These are phyloP conservation scores for Eulimnadia texana DNA, from an alignment of 1,140 invertebrate genomes.

Conservation along the genomic window DNA sequence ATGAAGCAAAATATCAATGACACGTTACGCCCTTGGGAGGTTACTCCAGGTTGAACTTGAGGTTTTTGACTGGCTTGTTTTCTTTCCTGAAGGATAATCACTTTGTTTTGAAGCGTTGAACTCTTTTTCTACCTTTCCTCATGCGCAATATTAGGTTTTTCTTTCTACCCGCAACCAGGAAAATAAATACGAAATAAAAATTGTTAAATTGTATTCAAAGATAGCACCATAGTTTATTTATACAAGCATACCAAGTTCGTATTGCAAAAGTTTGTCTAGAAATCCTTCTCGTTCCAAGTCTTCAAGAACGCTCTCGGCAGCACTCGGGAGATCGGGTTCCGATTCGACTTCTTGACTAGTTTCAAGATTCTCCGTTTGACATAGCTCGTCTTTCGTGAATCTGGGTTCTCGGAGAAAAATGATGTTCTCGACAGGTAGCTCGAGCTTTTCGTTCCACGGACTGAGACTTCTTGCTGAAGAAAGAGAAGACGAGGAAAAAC, in stretches of 20 bases:
- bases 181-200: not conserved
- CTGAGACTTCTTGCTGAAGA: not conserved
- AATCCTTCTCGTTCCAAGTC: not conserved
- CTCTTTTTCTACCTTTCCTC: not conserved
- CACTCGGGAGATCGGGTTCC: not conserved
- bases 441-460: not conserved
- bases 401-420: not conserved
- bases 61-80: no score
- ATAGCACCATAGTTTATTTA: not conserved
- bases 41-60: no score
- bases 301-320: not conserved
- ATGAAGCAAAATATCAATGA: no score
- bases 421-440: not conserved
- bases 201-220: not conserved
- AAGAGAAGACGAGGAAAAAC: not conserved
- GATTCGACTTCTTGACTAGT: not conserved
- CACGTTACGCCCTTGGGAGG: no score
- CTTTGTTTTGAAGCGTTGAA: no score
- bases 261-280: not conserved
- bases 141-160: not conserved
- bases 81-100: no score
- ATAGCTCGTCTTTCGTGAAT: not conserved
- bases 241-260: not conserved
- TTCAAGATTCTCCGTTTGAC: not conserved
- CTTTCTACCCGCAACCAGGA: not conserved